Evolutionary conservation across 2,113 vertebrate species (phyloP).

Genomic region (Anarrhichthys ocellatus): DNA sequence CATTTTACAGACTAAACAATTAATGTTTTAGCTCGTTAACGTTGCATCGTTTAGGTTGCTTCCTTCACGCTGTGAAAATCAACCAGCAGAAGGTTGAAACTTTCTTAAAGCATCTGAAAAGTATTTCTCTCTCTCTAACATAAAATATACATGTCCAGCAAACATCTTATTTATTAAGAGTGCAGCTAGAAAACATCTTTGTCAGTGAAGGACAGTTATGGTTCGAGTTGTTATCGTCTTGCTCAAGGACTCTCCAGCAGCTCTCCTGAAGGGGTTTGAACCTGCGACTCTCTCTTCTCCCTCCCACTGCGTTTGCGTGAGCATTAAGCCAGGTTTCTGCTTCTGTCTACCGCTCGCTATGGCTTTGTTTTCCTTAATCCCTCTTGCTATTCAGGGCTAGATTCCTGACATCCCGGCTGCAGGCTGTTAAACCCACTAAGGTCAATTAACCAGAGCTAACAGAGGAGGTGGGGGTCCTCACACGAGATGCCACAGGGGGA

Average conservation of each 20-base stretch:
- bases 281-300: slow-evolving; percentile 7
- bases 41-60: too few relatives aligned
- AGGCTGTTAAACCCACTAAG: slow-evolving; percentile 65
- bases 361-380: slow-evolving; percentile 76
- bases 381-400: slow-evolving; percentile 73
- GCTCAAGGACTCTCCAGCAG: slow-evolving; percentile 7
- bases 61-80: too few relatives aligned
- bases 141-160: too few relatives aligned
- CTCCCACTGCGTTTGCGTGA: slow-evolving; percentile 67
- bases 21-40: too few relatives aligned
- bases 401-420: slow-evolving; percentile 69
- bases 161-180: background rate
- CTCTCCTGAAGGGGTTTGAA: background rate
- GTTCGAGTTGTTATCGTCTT: background rate
- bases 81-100: too few relatives aligned
- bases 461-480: slow-evolving; percentile 42
- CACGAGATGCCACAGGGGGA: slow-evolving; percentile 28
- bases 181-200: background rate
- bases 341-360: slow-evolving; percentile 51
- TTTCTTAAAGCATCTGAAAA: too few relatives aligned
- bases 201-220: background rate
- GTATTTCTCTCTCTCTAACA: too few relatives aligned
- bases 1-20: too few relatives aligned
- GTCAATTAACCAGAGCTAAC: slow-evolving; percentile 65
- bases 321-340: slow-evolving; percentile 67